These are phyloP conservation scores for Penaeus monodon DNA, from an alignment of 2,888 invertebrate species.

Conservation along the genomic window DNA sequence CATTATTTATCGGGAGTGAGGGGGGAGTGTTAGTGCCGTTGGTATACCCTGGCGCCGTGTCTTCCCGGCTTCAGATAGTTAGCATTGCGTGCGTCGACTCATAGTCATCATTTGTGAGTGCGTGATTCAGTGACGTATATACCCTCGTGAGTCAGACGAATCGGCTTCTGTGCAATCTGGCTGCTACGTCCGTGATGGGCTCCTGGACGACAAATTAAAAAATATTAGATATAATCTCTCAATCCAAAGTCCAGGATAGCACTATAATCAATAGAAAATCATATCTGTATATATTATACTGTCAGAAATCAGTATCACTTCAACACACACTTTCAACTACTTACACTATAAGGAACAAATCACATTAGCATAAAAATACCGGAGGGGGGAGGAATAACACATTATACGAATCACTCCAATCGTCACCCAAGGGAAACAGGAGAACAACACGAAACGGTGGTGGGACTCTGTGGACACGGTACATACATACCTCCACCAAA, in stretches of 20 bases:
- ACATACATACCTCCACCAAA: too few species aligned
- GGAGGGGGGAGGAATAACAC: too few species aligned
- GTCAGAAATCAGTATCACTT: background rate
- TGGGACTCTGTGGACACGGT: too few species aligned
- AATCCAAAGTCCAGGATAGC: background rate
- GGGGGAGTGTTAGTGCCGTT: conserved; percentile 55
- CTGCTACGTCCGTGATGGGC: conserved; percentile 55
- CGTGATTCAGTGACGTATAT: conserved; percentile 52
- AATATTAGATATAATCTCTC: background rate
- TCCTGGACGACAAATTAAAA: conserved; percentile 32
- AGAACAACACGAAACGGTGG: too few species aligned
- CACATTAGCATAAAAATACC: too few species aligned
- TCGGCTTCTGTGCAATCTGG: conserved; percentile 45
- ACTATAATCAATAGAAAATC: background rate
- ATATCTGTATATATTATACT: background rate
- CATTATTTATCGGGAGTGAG: conserved; percentile 49
- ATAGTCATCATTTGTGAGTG: conserved; percentile 53
- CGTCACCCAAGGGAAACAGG: too few species aligned
- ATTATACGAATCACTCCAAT: too few species aligned
- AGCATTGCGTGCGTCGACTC: conserved; percentile 62
- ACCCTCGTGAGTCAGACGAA: conserved; percentile 47
- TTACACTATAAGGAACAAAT: too few species aligned
- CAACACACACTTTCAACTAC: too few species aligned
- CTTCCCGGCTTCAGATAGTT: conserved; percentile 64
- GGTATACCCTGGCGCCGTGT: conserved; percentile 53